Base-by-base conservation (phyloP, 2,113 vertebrate genomes). In the Marmota flaviventris region DNA sequence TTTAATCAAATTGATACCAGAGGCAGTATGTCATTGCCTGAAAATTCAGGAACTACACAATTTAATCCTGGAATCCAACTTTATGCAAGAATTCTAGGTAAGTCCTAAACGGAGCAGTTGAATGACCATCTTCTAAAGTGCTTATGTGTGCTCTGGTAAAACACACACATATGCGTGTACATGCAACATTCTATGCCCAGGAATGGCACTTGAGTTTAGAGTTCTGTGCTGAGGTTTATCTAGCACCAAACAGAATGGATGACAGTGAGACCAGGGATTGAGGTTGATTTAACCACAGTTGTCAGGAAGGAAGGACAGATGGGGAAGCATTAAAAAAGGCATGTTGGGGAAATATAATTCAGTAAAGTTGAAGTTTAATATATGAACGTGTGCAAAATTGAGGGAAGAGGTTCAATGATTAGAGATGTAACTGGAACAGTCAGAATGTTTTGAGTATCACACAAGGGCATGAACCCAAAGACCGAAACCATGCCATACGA, bases 1-100 rank as follows among this genome's bases (percentile, higher is more conserved):
- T 89, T 95, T 94, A 95, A 97, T 96, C 89, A 97, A 76, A 97
- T 85, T 96, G 61, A 96, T 96, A 93, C 24, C n/a, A 91, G 88
- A 94, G 67, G 85, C 56, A 85, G 51, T 70, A 88, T 78, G 45
- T 85, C 63, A 95, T 24, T 89, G 92, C 72, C 24, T 78, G 56
- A 93, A 96, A 93, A 96, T 82, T 93, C 93, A 83, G 69, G 48
- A 97, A 61, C 61, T 61, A 95, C 25, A 88, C 22, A 92, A 73
- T 94, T 95, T 95, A 95, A 95, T 83, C 72, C 61, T 77, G 13
- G 87, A 48, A 32, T 85, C 53, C 78, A 82, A 81, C 69, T 73
- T 72, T 70, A 76, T 39, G 61, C 25, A 37, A 92, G 37, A 90
- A 90, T 92, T 87, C 53, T 61, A 77, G 75, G 34, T 34, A 95